phyloP scores from a whole-genome alignment of 2,888 invertebrate genomes.

The Uropetala carovei region DNA sequence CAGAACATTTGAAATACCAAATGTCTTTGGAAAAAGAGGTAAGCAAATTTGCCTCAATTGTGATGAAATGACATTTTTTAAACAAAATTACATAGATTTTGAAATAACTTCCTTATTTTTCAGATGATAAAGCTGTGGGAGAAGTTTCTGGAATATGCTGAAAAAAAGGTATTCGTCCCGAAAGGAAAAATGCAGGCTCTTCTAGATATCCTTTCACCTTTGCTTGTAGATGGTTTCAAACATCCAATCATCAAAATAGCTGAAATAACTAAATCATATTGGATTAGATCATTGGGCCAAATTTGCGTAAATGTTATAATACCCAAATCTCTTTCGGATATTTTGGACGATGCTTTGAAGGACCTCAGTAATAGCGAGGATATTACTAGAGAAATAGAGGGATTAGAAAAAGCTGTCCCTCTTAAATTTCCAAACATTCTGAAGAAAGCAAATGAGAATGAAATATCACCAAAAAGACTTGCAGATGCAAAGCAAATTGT shows the following conservation, averaged over 20 bases:
- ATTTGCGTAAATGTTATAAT: neutral
- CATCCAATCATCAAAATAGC: neutral
- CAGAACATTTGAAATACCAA: neutral
- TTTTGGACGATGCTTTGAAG: constrained; percentile 21
- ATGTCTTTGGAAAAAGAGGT: constrained; percentile 30
- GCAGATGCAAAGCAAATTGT: too few relatives aligned
- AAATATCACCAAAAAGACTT: too few relatives aligned
- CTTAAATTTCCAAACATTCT: too few relatives aligned
- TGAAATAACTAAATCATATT: neutral
- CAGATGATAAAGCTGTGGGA: constrained; percentile 20
- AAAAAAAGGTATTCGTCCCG: neutral
- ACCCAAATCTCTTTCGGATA: neutral
- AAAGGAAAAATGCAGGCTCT: neutral
- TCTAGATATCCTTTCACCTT: neutral
- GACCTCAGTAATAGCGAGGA: neutral
- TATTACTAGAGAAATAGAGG: too few relatives aligned
- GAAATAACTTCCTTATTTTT: neutral
- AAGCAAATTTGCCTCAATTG: neutral
- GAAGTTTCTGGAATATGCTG: constrained; percentile 30
- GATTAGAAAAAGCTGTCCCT: too few relatives aligned
- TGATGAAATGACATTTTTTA: neutral
- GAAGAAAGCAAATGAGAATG: too few relatives aligned
- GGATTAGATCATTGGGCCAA: constrained; percentile 33
- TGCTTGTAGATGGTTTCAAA: constrained; percentile 7
- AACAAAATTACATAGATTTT: neutral